These are phyloP conservation scores for Drosophila putrida DNA, from an alignment of 2,888 invertebrate genomes.

Conservation along the genomic window DNA sequence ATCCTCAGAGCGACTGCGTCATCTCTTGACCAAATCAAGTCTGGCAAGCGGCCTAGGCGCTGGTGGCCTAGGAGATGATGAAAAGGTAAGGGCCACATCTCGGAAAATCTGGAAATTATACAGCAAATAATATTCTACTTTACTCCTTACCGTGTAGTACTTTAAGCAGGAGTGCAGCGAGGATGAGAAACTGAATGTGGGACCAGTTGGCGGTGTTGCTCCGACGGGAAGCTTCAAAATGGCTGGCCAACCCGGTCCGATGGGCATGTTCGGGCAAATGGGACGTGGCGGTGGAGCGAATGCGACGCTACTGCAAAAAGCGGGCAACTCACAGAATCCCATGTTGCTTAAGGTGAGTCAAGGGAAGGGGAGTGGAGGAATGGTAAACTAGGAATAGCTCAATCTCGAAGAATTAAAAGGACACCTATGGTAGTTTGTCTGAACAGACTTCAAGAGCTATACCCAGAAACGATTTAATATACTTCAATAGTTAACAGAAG, in stretches of 20 bases:
- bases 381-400: neutral
- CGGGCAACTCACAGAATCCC: constrained; percentile 86
- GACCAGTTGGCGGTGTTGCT: constrained; percentile 25
- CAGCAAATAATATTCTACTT: neutral
- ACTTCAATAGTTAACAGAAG: too few relatives aligned
- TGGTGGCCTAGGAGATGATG: constrained; percentile 73
- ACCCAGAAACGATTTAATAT: too few relatives aligned
- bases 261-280: constrained; percentile 59
- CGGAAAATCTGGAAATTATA: neutral
- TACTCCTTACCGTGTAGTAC: constrained; percentile 52
- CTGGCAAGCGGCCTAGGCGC: constrained; percentile 52
- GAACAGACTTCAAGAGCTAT: too few relatives aligned
- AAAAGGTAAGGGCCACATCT: constrained; percentile 65
- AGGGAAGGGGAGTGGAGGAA: too few relatives aligned
- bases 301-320: constrained; percentile 71
- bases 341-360: constrained; percentile 89
- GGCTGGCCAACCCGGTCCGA: constrained; percentile 52
- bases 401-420: neutral
- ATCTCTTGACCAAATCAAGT: constrained; percentile 85
- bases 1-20: constrained; percentile 86
- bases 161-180: constrained; percentile 82
- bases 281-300: constrained; percentile 40
- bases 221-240: constrained; percentile 70
- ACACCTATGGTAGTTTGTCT: too few relatives aligned
- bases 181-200: constrained; percentile 81